These are phyloP conservation scores for Acleris sparsana DNA, from an alignment of 2,888 invertebrate genomes.

Conservation along the genomic window DNA sequence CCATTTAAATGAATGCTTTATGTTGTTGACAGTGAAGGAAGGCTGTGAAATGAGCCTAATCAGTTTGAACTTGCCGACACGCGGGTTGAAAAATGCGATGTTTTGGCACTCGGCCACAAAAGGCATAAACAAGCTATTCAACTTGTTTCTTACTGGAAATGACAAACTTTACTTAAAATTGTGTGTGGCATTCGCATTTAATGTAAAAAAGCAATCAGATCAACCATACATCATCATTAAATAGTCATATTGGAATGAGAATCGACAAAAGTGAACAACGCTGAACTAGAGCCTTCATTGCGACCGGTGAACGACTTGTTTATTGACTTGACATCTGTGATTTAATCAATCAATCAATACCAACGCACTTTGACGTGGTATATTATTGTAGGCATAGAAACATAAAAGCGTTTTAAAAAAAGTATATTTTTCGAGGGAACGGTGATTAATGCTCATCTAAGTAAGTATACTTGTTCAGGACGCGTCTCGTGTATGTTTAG, in stretches of 20 bases:
- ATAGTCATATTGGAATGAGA: constrained; percentile 42
- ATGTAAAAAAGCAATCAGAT: not conserved
- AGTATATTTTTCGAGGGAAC: too few species aligned
- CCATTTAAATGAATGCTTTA: constrained; percentile 40
- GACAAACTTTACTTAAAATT: constrained; percentile 39
- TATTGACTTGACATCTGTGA: constrained; percentile 66
- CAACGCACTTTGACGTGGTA: too few species aligned
- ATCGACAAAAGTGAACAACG: constrained; percentile 52
- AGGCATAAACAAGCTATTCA: constrained; percentile 65
- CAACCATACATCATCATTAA: constrained; percentile 3
- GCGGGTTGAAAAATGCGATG: constrained; percentile 54
- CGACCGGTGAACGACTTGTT: constrained; percentile 72
- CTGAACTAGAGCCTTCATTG: constrained; percentile 51
- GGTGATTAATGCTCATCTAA: too few species aligned
- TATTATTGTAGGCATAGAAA: too few species aligned
- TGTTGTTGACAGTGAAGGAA: constrained; percentile 59
- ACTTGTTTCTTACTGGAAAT: constrained; percentile 59
- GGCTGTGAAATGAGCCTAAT: constrained; percentile 40
- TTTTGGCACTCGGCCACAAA: constrained; percentile 55
- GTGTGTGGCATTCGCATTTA: not conserved
- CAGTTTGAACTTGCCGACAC: constrained; percentile 33
- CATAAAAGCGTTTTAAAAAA: too few species aligned
- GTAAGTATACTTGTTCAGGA: too few species aligned
- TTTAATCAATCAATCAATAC: constrained; percentile 51
- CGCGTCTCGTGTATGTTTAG: too few species aligned